Base-by-base conservation (phyloP, 2,797 vertebrate genomes). In the Bovichtus variegatus region DNA sequence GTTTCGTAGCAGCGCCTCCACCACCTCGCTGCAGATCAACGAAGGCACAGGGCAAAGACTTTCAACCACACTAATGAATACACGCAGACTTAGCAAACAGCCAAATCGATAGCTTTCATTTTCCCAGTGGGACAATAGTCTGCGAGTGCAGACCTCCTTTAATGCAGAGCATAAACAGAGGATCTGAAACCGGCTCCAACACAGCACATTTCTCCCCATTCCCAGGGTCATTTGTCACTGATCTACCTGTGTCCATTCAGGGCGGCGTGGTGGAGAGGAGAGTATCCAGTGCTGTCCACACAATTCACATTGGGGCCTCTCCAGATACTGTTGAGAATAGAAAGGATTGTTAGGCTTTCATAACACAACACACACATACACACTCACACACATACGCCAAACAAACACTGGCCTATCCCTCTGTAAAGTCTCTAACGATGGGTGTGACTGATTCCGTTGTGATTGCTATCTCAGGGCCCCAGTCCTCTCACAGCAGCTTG, bases 231-330 rank as follows among this genome's bases (percentile, higher is more conserved):
- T 38, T 43, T 10, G 61, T 54, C 7, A 15, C 38, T 6, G 23
- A 84, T 95, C 91, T 93, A 99, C 98, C 94, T 99, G 90, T 99
- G 98, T 86, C 98, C 98, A 12, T 99, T 99, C 25, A 99, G 71
- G 81, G 98, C 97, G 9, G 98, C 97, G 19, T 99, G 98, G 90
- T 99, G 98, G 73, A 99, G 95, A 1, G 98, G 98, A 1, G 97
- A 98, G 83, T 99, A 99, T 89, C 98, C 98, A 77, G 97, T 98
- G 89, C 95, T 98, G 95, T 99, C 98, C 85, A 98, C 97, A 69
- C 98, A 99, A 90, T 99, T 99, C 95, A 99, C 97, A 78, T 98
- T 99, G 23, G 98, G 98, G 70, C 97, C 97, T 89, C 98, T 97
- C 98, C 98, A 99, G 93, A 99, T 99, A 89, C 98, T 99, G 94